Evolutionary conservation across 2,888 invertebrate species (phyloP).

Genomic region (Alitta virens): DNA sequence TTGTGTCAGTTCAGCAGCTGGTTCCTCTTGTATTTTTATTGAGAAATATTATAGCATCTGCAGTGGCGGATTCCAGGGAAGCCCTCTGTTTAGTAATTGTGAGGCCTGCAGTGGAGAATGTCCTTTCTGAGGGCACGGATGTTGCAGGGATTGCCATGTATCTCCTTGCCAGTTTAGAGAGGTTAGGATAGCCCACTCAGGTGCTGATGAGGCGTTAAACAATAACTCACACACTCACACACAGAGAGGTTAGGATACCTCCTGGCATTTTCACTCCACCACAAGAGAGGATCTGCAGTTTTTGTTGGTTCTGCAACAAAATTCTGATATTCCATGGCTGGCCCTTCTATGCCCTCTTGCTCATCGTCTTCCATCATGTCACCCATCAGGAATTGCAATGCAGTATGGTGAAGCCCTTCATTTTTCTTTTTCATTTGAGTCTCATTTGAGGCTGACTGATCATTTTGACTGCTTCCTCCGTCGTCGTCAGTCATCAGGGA

Average conservation of each 20-base stretch:
- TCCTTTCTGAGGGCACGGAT: background rate
- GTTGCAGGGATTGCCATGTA: background rate
- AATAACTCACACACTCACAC: too few species aligned
- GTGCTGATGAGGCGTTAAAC: too few species aligned
- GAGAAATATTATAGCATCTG: background rate
- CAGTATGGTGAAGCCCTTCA: background rate
- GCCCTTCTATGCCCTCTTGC: background rate
- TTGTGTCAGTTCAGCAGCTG: too few species aligned
- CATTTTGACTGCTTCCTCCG: too few species aligned
- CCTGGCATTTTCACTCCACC: too few species aligned
- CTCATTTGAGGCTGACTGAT: too few species aligned
- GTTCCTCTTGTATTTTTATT: background rate
- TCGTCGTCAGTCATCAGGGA: too few species aligned
- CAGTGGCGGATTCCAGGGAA: background rate
- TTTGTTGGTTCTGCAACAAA: too few species aligned
- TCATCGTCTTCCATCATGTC: background rate
- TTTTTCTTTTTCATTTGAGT: too few species aligned
- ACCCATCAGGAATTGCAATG: background rate
- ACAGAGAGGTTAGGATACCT: too few species aligned
- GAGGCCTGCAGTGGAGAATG: background rate
- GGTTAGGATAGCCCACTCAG: too few species aligned
- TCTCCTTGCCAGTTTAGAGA: background rate
- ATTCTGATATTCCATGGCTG: background rate
- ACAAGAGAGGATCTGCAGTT: too few species aligned
- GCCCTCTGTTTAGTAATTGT: slow-evolving; percentile 1